Percentiles rank a stretch among this genome's conserved stretches.
These are phyloP conservation scores for Condylura cristata DNA, from an alignment of 2,113 vertebrate genomes.

Conservation along the genomic window DNA sequence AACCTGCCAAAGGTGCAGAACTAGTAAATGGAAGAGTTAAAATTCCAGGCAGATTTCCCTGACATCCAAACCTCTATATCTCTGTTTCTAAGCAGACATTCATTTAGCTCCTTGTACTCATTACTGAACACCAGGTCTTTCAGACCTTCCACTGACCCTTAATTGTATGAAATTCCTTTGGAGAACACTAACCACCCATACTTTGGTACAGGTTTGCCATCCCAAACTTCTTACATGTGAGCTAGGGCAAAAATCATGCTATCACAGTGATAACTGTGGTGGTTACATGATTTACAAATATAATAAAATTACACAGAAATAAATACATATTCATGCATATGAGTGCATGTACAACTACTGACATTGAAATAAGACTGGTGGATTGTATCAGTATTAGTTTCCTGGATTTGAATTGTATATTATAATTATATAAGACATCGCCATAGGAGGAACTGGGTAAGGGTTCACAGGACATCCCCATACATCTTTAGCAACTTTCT, in stretches of 20 bases:
- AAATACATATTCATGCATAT: neutral
- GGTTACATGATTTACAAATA: neutral
- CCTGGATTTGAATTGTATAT: slow-evolving; percentile 6
- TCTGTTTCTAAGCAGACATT: slow-evolving; percentile 25
- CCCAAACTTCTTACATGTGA: neutral
- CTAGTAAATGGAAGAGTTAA: slow-evolving; percentile 15
- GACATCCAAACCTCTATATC: neutral
- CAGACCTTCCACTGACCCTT: neutral
- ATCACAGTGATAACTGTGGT: neutral
- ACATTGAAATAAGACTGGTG: neutral
- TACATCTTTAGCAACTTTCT: neutral
- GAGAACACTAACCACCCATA: neutral
- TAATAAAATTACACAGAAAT: slow-evolving; percentile 21
- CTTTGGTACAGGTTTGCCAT: neutral
- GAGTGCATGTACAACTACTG: neutral
- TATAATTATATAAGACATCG: neutral
- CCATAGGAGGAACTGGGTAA: neutral
- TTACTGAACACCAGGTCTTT: neutral
- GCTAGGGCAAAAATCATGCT: neutral
- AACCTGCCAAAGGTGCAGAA: neutral
- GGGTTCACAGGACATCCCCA: neutral
- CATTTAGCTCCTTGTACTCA: slow-evolving; percentile 20
- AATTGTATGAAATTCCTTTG: neutral
- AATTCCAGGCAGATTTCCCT: neutral
- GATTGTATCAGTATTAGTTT: neutral